phyloP scores from a whole-genome alignment of 2,888 invertebrate species.

The Epinotia ramella region DNA sequence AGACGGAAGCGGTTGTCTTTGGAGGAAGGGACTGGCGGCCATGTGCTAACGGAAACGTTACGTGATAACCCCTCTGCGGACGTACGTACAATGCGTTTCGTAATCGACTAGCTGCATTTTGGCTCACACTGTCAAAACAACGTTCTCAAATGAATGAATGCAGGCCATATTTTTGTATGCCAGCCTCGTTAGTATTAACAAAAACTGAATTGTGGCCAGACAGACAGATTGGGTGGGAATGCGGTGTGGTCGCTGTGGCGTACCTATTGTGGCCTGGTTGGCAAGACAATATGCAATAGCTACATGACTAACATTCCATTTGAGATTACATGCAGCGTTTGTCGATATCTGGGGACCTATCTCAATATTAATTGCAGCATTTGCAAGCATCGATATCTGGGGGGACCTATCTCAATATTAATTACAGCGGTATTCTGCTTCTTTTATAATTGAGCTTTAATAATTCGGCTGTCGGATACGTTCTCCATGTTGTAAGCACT shows the following conservation, averaged over 20 bases:
- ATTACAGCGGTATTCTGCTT: no score
- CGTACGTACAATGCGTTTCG: no score
- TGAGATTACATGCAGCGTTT: neutral
- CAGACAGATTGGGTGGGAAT: neutral
- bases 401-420: neutral
- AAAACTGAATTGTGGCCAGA: neutral
- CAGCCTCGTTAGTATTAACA: no score
- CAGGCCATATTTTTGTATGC: no score
- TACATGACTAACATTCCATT: neutral
- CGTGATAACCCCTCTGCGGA: no score
- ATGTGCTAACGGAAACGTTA: no score
- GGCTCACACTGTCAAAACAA: no score
- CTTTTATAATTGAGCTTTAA: neutral
- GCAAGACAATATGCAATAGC: conserved; percentile 11
- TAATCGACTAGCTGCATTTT: no score
- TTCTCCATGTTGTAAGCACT: no score
- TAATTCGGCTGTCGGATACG: neutral
- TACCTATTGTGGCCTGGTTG: neutral
- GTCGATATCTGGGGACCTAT: neutral
- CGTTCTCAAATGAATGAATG: no score
- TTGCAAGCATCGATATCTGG: neutral
- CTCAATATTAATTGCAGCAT: neutral
- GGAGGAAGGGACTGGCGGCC: no score
- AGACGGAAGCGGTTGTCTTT: no score
- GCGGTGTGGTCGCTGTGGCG: neutral